Base-by-base conservation (phyloP, 2,797 vertebrate species). In the Acanthiza pusilla region DNA sequence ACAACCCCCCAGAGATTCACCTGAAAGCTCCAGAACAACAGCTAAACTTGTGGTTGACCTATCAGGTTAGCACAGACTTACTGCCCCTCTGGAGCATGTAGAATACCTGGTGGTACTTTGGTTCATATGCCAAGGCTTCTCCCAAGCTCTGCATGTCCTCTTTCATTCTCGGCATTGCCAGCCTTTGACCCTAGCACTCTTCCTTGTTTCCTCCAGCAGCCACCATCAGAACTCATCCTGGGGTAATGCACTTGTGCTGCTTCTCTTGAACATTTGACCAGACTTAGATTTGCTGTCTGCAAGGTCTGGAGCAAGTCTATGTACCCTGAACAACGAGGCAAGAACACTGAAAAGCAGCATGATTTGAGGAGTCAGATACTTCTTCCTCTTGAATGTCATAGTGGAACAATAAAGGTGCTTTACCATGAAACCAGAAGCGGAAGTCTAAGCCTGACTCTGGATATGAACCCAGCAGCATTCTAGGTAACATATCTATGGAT, bases 161-260 rank as follows among this genome's bases (percentile, higher is more conserved):
- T 34, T 68, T 38, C 60, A 7, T 73, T 73, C 30, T 79, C 45
- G 76, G 36, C 32, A 53, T 5, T 32, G 11, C 3, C 18, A 76
- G 1, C 15, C 11, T 38, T 75, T 29, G 58, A 21, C 27, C 15
- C 43, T 32, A 32, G 5, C 22, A 23, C 27, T 67, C 53, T 50
- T 60, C 18, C 10, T 2, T 48, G 53, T n/a, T 65, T 34, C 7
- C 21, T 85, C 4, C 34, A 79, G n/a, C 26, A 88, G 43, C 16
- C 42, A 51, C 20, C 9, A 51, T 2, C 60, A 62, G 38, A 60
- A 27, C 47, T 47, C 42, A n/a, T 10, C 7, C 60, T 79, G 30
- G 9, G 4, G 7, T 18, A 25, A 58, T 0, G 6, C 17, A 58
- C 30, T 40, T 73, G 8, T 8, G 36, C 20, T 2, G 0, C 8